phyloP scores from a whole-genome alignment of 2,797 vertebrate species.

The Echeneis naucrates region DNA sequence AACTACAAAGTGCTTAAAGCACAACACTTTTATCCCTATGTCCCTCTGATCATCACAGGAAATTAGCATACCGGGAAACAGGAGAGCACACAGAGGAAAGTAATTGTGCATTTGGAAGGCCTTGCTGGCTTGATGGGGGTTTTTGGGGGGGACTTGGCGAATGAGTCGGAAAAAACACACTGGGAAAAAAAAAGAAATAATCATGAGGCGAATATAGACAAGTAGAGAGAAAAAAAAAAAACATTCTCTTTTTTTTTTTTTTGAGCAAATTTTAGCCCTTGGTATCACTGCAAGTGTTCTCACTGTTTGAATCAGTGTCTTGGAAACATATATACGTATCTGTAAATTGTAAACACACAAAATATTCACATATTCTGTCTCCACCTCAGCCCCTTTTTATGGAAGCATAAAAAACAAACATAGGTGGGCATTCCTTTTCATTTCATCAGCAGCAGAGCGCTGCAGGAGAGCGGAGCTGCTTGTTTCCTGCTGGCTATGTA shows the following conservation, averaged over 20 bases:
- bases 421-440: conserved; percentile 40
- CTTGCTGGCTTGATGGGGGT: conserved; percentile 65
- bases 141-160: conserved; percentile 46
- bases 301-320: conserved; percentile 6
- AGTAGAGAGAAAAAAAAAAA: conserved; percentile 14
- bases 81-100: conserved; percentile 77
- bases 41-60: conserved; percentile 85
- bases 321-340: conserved; percentile 30
- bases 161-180: conserved; percentile 34
- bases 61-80: conserved; percentile 84
- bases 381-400: conserved; percentile 4
- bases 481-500: conserved; percentile 57
- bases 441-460: conserved; percentile 52
- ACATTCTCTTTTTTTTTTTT: neutral
- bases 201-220: conserved; percentile 42
- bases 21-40: conserved; percentile 80
- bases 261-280: conserved; percentile 21
- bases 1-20: conserved; percentile 84
- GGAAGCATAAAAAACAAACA: conserved; percentile 36
- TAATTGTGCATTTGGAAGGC: conserved; percentile 80
- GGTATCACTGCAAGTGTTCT: neutral
- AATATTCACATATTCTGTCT: conserved; percentile 4
- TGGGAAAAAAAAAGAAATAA: conserved; percentile 42
- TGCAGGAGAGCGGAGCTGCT: conserved; percentile 24
- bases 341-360: conserved; percentile 25